Evolutionary conservation across 1,140 invertebrate species (phyloP).

Genomic region (Aphaenogaster ashmeadi): DNA sequence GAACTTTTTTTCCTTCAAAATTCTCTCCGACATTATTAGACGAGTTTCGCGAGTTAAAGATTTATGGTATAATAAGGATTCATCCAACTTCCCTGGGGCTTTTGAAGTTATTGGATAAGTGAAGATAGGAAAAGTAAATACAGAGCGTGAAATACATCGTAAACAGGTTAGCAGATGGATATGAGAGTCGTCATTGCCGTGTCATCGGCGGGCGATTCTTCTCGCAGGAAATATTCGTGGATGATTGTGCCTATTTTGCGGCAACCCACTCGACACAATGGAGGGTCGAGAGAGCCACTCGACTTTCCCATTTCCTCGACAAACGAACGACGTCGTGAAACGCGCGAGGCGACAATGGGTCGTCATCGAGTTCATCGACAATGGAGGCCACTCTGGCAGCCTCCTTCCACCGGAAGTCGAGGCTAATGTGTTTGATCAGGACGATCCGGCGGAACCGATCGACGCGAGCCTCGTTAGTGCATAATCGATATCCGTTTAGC

Average conservation of each 20-base stretch:
- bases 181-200: constrained; percentile 1
- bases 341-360: constrained; percentile 67
- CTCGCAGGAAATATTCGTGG: constrained; percentile 70
- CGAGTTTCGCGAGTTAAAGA: neutral
- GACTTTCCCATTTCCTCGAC: constrained; percentile 78
- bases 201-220: constrained; percentile 39
- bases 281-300: constrained; percentile 75
- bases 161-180: constrained; percentile 39
- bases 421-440: constrained; percentile 79
- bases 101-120: neutral
- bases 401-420: constrained; percentile 73
- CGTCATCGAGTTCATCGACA: constrained; percentile 62
- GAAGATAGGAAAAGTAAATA: constrained; percentile 10
- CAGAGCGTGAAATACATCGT: neutral
- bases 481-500: constrained; percentile 76
- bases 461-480: constrained; percentile 55
- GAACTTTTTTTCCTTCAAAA: neutral
- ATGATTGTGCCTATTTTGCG: constrained; percentile 54
- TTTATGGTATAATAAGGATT: neutral
- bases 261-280: constrained; percentile 56
- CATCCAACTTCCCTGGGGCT: neutral
- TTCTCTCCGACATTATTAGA: neutral
- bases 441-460: constrained; percentile 56
- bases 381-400: constrained; percentile 63
- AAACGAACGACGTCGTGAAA: constrained; percentile 67